These are phyloP conservation scores for Lepus americanus DNA, from an alignment of 2,113 vertebrate species.

Conservation along the genomic window DNA sequence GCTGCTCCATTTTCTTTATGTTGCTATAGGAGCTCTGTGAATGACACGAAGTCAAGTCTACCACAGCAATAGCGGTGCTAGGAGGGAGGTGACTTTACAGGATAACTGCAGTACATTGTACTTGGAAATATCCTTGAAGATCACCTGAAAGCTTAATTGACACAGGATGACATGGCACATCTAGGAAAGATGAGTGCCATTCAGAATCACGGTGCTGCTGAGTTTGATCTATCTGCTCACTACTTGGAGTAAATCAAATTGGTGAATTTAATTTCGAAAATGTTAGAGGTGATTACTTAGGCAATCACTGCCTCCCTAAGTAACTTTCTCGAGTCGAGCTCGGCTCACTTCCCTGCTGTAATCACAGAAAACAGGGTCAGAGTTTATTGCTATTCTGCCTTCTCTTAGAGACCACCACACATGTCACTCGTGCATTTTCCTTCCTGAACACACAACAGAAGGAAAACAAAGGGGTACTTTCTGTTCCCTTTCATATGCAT, in stretches of 20 bases:
- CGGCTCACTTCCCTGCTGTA: neutral
- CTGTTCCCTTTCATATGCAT: neutral
- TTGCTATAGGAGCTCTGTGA: neutral
- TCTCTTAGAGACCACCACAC: neutral
- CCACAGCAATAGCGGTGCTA: neutral
- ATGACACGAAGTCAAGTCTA: neutral
- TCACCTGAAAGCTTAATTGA: conserved; percentile 38
- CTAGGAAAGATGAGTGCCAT: conserved; percentile 36
- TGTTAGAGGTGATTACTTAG: conserved; percentile 51
- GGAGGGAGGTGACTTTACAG: neutral
- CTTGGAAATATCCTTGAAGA: conserved; percentile 59
- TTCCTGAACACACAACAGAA: neutral
- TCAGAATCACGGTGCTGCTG: neutral
- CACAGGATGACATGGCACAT: conserved; percentile 8
- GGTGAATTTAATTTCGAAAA: conserved; percentile 64
- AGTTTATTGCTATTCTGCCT: neutral
- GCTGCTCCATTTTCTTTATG: neutral
- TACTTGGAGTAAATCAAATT: conserved; percentile 60
- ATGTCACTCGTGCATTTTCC: neutral
- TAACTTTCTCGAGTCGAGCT: conserved; percentile 12
- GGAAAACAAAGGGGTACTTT: neutral
- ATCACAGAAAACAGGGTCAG: neutral
- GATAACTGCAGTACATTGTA: conserved; percentile 1
- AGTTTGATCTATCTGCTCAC: conserved; percentile 54
- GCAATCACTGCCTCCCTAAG: conserved; percentile 51